phyloP scores from a whole-genome alignment of 53 echinoderm and acorn worm genomes.

The Mesocentrotus franciscanus region DNA sequence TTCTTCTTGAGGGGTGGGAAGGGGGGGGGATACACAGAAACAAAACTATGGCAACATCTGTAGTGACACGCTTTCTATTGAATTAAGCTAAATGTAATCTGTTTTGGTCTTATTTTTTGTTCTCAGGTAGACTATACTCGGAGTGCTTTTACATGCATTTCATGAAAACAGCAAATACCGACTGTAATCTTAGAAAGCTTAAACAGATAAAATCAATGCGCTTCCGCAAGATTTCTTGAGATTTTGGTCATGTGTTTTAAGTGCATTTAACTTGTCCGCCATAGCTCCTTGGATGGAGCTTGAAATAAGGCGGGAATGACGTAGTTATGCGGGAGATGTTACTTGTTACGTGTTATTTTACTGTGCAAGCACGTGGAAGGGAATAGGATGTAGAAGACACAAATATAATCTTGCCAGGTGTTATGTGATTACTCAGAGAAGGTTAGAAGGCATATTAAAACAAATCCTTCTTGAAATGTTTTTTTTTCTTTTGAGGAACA shows the following conservation, averaged over 20 bases:
- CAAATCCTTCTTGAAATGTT: not conserved
- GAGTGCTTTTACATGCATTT: no score
- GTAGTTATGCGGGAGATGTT: not conserved
- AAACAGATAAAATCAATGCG: not conserved
- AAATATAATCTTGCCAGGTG: not conserved
- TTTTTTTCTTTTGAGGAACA: not conserved
- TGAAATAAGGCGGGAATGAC: not conserved
- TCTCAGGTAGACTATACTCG: no score
- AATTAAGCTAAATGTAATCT: no score
- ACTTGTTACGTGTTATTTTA: not conserved
- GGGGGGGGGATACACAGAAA: no score
- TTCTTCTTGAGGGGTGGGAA: no score
- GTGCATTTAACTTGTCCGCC: not conserved
- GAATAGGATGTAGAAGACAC: not conserved
- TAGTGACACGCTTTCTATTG: no score
- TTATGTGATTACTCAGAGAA: not conserved
- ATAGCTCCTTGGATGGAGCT: not conserved
- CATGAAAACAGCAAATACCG: not conserved
- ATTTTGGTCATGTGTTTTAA: not conserved
- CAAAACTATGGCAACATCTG: no score
- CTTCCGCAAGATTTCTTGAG: not conserved
- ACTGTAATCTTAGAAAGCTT: not conserved
- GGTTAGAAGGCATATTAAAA: no score
- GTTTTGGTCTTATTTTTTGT: no score
- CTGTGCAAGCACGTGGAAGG: not conserved